Evolutionary conservation across 1,140 invertebrate species (phyloP), one percentile per base, ranked within the genome.

Genomic region (Anastrepha obliqua): DNA sequence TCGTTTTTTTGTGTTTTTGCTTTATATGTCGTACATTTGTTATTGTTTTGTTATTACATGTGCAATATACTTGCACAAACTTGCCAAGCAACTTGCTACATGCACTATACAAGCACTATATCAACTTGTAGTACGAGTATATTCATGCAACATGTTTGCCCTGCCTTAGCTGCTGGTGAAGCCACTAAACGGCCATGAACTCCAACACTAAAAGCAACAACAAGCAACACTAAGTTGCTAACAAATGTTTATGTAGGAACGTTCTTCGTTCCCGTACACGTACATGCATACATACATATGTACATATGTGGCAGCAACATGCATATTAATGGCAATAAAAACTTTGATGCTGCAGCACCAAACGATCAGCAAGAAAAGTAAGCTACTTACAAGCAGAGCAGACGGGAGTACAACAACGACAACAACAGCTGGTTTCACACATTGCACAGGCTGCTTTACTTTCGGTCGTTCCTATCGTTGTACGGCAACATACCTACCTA

Each of bases 121-220:
- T 81, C 74, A 81, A 81, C 74, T 81, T 81, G 51, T 81, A 47
- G 74, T 81, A 58, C 47, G 20, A 55, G 2, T 81, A 58, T 81
- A 81, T 81, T 13, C 47, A 2, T 51, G 74, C 74, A 81, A 81
- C 74, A 81, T 81, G 74, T 58, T 81, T n/a, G 74, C 47, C 17
- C 20, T 55, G 8, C 74, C 44, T 81, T 81, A 15, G 17, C n/a
- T 55, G n/a, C 20, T 55, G 74, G 2, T 47, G 74, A 3, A 55
- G 74, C 74, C 74, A 81, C 74, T 81, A 81, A 81, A 81, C 74
- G 74, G 47, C 74, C 74, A 55, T 81, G 74, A 81, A 81, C 74
- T 81, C 44, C 74, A 74, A 74, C 70, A 81, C n/a, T 55, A 55
- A 70, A 51, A 55, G 74, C 15, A 55, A 42, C 15, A 81, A 15